phyloP scores from a whole-genome alignment of 1,140 invertebrate genomes.

The Charaxes varanes region DNA sequence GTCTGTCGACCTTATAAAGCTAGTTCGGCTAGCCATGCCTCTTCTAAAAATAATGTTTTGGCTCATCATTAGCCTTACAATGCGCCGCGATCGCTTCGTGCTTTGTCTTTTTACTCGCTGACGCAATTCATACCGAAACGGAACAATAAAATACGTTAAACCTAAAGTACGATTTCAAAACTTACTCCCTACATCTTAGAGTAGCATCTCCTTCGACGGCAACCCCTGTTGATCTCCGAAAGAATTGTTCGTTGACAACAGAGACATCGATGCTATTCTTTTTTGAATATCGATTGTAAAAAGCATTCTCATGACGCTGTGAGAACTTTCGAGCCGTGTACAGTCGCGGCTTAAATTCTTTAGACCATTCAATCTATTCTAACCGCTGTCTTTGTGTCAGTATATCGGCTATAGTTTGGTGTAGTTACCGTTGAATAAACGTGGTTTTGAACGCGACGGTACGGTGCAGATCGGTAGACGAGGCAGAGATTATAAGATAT shows the following conservation, averaged over 20 bases:
- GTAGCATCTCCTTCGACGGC: slow-evolving; percentile 21
- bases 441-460: slow-evolving; percentile 33
- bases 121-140: slow-evolving; percentile 65
- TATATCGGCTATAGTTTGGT: slow-evolving; percentile 30
- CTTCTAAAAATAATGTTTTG: slow-evolving; percentile 69
- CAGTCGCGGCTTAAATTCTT: slow-evolving; percentile 61
- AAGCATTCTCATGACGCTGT: slow-evolving; percentile 69
- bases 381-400: slow-evolving; percentile 49
- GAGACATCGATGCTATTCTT: slow-evolving; percentile 70
- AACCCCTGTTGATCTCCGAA: slow-evolving; percentile 41
- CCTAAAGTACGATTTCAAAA: slow-evolving; percentile 24
- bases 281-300: slow-evolving; percentile 74
- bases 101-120: slow-evolving; percentile 71
- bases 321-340: slow-evolving; percentile 59
- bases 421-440: slow-evolving; percentile 40
- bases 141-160: slow-evolving; percentile 47
- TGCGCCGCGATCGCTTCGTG: slow-evolving; percentile 50
- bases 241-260: slow-evolving; percentile 72
- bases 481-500: slow-evolving; percentile 29
- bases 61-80: slow-evolving; percentile 64
- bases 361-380: slow-evolving; percentile 43
- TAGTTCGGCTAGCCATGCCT: slow-evolving; percentile 28
- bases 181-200: slow-evolving; percentile 29
- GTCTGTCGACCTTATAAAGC: slow-evolving; percentile 42
- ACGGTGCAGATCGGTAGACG: slow-evolving; percentile 32